These are phyloP conservation scores for Gouania willdenowi DNA, from an alignment of 2,797 vertebrate species.

Conservation along the genomic window DNA sequence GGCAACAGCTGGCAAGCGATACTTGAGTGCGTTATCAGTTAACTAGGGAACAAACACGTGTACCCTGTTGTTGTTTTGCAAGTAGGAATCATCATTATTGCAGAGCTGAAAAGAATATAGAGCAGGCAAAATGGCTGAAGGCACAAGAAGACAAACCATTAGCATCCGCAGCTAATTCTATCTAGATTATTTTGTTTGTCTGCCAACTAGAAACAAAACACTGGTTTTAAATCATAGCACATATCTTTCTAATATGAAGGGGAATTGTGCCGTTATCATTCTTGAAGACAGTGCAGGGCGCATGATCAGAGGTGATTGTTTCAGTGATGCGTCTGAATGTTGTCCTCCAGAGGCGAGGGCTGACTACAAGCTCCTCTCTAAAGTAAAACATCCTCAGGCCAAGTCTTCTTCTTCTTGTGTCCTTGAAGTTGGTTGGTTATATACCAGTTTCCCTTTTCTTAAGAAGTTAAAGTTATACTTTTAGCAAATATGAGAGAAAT, in stretches of 20 bases:
- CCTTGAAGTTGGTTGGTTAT: too few relatives aligned
- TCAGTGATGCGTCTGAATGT: too few relatives aligned
- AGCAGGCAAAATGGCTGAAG: conserved; percentile 25
- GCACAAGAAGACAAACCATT: conserved; percentile 20
- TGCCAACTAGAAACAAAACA: conserved; percentile 3
- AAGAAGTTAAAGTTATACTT: too few relatives aligned
- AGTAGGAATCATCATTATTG: conserved; percentile 56
- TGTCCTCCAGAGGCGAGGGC: too few relatives aligned
- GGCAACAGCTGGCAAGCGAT: conserved; percentile 58
- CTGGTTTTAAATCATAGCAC: conserved; percentile 8
- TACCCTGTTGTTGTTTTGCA: conserved; percentile 52
- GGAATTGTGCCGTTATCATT: conserved; percentile 4
- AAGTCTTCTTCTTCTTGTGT: too few relatives aligned
- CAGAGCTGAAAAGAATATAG: conserved; percentile 44
- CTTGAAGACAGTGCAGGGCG: background rate
- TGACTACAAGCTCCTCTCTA: too few relatives aligned
- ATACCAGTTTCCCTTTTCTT: too few relatives aligned
- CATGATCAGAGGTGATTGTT: too few relatives aligned
- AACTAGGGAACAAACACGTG: conserved; percentile 54
- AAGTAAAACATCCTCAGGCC: too few relatives aligned
- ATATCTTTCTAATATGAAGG: conserved; percentile 9
- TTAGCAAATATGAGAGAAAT: too few relatives aligned
- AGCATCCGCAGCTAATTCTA: conserved; percentile 20
- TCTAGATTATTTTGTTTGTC: conserved; percentile 16
- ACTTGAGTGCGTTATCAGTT: conserved; percentile 52